Base-by-base conservation (phyloP, 2,113 vertebrate genomes). In the Rhinoptilus africanus region DNA sequence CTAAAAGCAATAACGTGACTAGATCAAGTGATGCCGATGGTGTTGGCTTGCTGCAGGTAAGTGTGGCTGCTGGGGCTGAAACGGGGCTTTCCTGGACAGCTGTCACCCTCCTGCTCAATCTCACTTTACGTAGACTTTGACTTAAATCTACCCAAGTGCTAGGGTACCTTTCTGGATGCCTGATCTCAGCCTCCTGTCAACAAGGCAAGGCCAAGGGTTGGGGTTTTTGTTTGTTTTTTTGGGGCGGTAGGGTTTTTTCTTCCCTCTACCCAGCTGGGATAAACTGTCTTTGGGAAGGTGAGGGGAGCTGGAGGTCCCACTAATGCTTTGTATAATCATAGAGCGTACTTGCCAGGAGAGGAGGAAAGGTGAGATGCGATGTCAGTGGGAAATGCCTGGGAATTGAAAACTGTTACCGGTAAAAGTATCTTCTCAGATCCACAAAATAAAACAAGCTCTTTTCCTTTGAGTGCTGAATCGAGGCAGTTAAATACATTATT, bases 1-100 rank as follows among this genome's bases (percentile, higher is more conserved):
- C 83, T 37, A 23, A 69, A 51, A 94, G 85, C 74, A 89, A 71
- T 94, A 89, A 94, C 8, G 60, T 37, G 56, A 97, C 14, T 30
- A 56, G 77, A 37, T 81, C 62, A 8, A 88, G 77, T 37, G 87
- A 89, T 59, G 79, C 66, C 2, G 77, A 69, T 0, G 3, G 60
- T 62, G 90, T 22, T 71, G 82, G 32, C 76, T 82, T 93, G 35
- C 6, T 73, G 59, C 93, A 94, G 98, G 98, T 98, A 69, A 97
- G 98, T 71, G 48, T 39, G 22, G 28, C 35, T 64, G 28, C 51
- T 92, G 79, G 30, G 64, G 21, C 45, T 39, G 71, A 6, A 27
- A 2, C 19, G 54, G 53, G 67, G 23, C 41, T 41, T 11, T 32
- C 39, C 34, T 48, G 82, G 37, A 5, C 24, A 41, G 30, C 56